These are phyloP conservation scores for Heterochromis multidens DNA, from an alignment of 2,113 vertebrate species.

Conservation along the genomic window DNA sequence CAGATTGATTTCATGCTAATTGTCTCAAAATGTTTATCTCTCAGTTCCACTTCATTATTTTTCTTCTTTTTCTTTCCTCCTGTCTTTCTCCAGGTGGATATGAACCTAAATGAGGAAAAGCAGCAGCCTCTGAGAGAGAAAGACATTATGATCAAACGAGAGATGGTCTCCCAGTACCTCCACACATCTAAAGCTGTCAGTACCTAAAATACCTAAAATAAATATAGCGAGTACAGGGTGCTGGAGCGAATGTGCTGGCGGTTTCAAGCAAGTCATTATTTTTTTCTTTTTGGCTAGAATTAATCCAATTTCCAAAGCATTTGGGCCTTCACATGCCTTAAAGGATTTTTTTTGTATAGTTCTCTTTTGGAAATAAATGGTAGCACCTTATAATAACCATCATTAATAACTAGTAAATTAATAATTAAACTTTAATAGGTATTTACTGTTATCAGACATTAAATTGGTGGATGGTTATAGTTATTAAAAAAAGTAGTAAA, in stretches of 20 bases:
- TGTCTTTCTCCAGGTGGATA: slow-evolving; percentile 77
- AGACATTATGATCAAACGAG: slow-evolving; percentile 82
- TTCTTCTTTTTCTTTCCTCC: neutral
- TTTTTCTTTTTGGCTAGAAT: neutral
- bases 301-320: neutral
- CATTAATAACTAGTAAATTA: neutral
- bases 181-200: slow-evolving; percentile 86
- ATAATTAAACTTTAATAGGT: neutral
- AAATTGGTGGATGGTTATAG: neutral
- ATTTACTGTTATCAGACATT: neutral
- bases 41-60: neutral
- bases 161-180: slow-evolving; percentile 88
- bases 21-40: neutral
- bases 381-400: too few species aligned
- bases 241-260: neutral
- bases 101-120: slow-evolving; percentile 88
- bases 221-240: neutral
- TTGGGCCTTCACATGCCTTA: neutral
- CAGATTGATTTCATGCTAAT: neutral
- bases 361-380: too few species aligned
- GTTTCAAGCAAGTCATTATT: neutral
- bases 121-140: slow-evolving; percentile 82
- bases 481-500: too few species aligned
- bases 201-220: neutral
- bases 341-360: too few species aligned